Base-by-base conservation (phyloP, 2,888 invertebrate genomes). In the Drosophila aldrichi region DNA sequence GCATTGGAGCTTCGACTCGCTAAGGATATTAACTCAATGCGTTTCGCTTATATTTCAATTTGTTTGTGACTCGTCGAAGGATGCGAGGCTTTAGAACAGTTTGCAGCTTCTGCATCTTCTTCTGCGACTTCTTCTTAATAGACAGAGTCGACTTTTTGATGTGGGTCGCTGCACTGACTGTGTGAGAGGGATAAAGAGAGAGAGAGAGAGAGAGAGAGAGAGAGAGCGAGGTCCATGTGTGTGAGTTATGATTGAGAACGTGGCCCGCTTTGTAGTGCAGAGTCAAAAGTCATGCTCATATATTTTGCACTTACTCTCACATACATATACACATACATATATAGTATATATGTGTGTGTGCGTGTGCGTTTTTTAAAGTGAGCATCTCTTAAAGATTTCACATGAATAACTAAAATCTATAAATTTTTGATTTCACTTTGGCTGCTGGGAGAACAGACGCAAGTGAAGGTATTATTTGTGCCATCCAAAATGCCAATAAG, bases 381-480 rank as follows among this genome's bases (percentile, higher is more conserved):
- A 69, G 55, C 70, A 65, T 74, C 82, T 76, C 82, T 87, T 85
- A 87, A 85, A 85, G 80, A 85, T 87, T 85, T 82, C 80, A 82
- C 84, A 87, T 85, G 82, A 84, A 85, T 85, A 87, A 85, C 87
- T 85, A 87, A 85, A 87, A 85, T 84, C 84, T 82, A 85, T 85
- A 85, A 87, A 87, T 85, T 84, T 85, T 87, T 85, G 76, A 85
- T 85, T 85, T 80, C 81, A 85, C 79, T 81, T 86, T 80, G 76
- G 76, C 59, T 74, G 41, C 59, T 66, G 66, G 44, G 64, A 49
- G 36, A 14, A 16, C n/a, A 16, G 8, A 54, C 48, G 59, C 59
- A 70, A 70, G 67, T 70, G 62, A 66, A 70, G 70, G 73, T 79
- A 77, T 88, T 76, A 77, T 74, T 76, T 76, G 59, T 69, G 48